Conservation (phyloP, 2,888 invertebrate genomes). For the Cartodere bifasciata region DNA sequence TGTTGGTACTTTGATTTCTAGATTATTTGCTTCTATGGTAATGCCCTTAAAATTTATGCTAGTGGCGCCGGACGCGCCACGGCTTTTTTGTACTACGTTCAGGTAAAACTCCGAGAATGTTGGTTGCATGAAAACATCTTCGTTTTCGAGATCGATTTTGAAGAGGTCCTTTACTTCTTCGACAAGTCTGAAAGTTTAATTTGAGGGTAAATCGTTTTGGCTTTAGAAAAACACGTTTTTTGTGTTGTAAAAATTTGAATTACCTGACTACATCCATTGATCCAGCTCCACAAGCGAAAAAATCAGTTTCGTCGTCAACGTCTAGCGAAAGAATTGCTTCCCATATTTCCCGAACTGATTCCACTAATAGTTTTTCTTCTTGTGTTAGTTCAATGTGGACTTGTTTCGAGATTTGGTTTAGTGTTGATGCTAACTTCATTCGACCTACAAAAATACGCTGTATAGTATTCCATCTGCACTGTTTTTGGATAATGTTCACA, state of each 20-base stretch:
- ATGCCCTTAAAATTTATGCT: slow-evolving; percentile 62
- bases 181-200: slow-evolving; percentile 49
- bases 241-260: no score
- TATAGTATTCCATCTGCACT: no score
- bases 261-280: slow-evolving; percentile 91
- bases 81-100: slow-evolving; percentile 50
- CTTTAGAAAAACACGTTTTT: no score
- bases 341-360: slow-evolving; percentile 63
- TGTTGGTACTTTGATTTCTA: slow-evolving; percentile 72
- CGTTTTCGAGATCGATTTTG: slow-evolving; percentile 67
- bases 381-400: slow-evolving; percentile 50
- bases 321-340: slow-evolving; percentile 67
- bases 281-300: slow-evolving; percentile 90
- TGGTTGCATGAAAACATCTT: slow-evolving; percentile 87
- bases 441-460: slow-evolving; percentile 44
- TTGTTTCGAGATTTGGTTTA: slow-evolving; percentile 50
- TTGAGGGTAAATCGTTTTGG: not conserved
- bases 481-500: no score
- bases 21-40: slow-evolving; percentile 67
- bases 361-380: slow-evolving; percentile 59
- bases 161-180: slow-evolving; percentile 83
- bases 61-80: slow-evolving; percentile 44
- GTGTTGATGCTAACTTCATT: slow-evolving; percentile 70
- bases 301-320: slow-evolving; percentile 70
- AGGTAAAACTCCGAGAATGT: slow-evolving; percentile 70